Evolutionary conservation across 1,140 invertebrate genomes (phyloP), one percentile per base, ranked within the genome.

Genomic region (Tetranychus urticae): DNA sequence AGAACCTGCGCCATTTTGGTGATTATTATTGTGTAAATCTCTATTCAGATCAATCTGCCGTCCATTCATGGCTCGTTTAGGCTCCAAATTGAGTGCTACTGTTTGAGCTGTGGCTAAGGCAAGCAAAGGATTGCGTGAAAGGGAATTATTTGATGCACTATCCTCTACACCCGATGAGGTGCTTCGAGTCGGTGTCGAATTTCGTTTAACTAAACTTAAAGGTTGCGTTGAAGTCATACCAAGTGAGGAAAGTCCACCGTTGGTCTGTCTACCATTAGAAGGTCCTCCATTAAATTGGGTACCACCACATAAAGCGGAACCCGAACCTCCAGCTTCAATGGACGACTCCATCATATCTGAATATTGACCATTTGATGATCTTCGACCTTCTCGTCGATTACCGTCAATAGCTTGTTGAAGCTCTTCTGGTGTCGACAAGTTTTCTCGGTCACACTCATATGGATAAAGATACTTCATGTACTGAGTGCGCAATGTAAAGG

Each of bases 381-480:
- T 79, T 1, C 94, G 78, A 2, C 93, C 91, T 73, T 98, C 96
- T 1, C 96, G 78, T 63, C 91, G 78, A 74, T 99, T 99, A 2
- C 93, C 93, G 71, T 99, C 96, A 59, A 99, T 98, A 31, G 96
- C 96, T 0, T 88, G 84, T 71, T 98, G 90, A 23, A 99, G 75
- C 71, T 99, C 94, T 2, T 80, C 79, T 0, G 88, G 85, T 2
- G 86, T 86, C 64, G 90, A 96, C 55, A 99, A 74, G 56, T 84
- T 82, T 68, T 87, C 82, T 75, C 92, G 96, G 68, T 96, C 88
- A 72, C 92, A 97, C 75, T 99, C 96, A 73, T 93, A 97, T 10
- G 93, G 90, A 72, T 98, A 99, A 46, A 99, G 76, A 75, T 98
- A 99, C 74, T 98, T 99, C 88, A 97, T 97, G 72, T 79, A 98